These are phyloP conservation scores for Metallyticus violacea DNA, from an alignment of 2,888 invertebrate species.

Conservation along the genomic window DNA sequence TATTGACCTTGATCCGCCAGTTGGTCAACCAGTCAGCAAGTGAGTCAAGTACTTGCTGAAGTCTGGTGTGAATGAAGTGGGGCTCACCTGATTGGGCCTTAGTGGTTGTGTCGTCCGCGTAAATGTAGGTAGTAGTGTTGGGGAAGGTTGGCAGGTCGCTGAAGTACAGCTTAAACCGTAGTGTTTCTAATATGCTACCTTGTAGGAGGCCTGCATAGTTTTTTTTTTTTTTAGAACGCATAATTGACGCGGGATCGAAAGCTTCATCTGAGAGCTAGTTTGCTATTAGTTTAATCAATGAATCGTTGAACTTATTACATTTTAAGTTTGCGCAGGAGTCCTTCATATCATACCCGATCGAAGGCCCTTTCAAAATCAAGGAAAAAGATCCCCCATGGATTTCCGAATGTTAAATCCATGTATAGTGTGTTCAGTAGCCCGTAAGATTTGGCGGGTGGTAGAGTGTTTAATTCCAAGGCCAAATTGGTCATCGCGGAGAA, in stretches of 20 bases:
- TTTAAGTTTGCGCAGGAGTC: not conserved
- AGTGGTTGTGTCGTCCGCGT: conserved; percentile 1
- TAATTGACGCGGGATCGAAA: not conserved
- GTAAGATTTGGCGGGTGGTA: not conserved
- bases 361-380: conserved; percentile 9
- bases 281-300: not conserved
- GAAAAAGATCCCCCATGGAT: not conserved
- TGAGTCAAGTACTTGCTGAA: conserved; percentile 1
- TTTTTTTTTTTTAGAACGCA: not conserved
- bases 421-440: too few relatives aligned
- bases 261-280: not conserved
- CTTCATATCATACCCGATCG: conserved; percentile 12
- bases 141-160: conserved; percentile 1
- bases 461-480: not conserved
- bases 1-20: conserved; percentile 9
- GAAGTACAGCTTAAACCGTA: not conserved
- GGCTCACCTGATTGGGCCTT: not conserved
- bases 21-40: not conserved
- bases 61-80: not conserved
- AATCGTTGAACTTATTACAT: conserved; percentile 12
- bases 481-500: conserved; percentile 26
- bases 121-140: not conserved
- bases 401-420: too few relatives aligned
- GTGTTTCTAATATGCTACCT: conserved; percentile 7
- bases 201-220: conserved; percentile 6